A percentile compares a stretch with the other conserved stretches of the same genome.
phyloP scores from a whole-genome alignment of 2,888 invertebrate genomes.

The Colletes collaris region DNA sequence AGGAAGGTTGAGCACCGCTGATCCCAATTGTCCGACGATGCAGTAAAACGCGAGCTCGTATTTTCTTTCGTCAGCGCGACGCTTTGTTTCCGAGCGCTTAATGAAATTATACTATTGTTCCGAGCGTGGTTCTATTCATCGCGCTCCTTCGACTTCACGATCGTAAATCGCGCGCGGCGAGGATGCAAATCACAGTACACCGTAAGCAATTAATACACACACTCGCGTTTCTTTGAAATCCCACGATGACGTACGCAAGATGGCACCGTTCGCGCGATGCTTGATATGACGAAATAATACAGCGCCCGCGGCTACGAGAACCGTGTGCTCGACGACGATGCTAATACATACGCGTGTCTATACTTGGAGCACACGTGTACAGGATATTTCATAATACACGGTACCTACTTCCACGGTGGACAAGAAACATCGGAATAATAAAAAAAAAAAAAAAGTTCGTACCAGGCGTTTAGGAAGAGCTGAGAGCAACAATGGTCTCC shows the following conservation, averaged over 20 bases:
- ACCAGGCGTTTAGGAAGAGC: no score
- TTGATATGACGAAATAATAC: constrained; percentile 57
- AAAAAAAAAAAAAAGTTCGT: no score
- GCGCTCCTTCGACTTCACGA: background rate
- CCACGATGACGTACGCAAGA: constrained; percentile 5
- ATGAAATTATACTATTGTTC: background rate
- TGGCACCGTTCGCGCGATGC: constrained; percentile 28
- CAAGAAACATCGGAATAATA: no score
- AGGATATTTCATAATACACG: background rate
- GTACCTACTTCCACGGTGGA: no score
- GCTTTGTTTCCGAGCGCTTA: background rate
- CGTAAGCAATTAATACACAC: background rate
- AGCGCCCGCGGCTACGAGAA: constrained; percentile 8
- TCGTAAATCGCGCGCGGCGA: background rate
- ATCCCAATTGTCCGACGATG: no score
- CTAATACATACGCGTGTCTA: background rate
- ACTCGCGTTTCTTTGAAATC: background rate
- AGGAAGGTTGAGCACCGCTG: no score
- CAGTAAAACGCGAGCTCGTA: no score
- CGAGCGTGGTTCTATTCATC: background rate
- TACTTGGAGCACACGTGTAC: background rate
- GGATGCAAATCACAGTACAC: background rate
- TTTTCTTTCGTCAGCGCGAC: no score
- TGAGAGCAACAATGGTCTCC: no score
- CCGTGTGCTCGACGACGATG: constrained; percentile 27